Evolutionary conservation across 2,797 vertebrate genomes (phyloP).

Genomic region (Peromyscus eremicus): DNA sequence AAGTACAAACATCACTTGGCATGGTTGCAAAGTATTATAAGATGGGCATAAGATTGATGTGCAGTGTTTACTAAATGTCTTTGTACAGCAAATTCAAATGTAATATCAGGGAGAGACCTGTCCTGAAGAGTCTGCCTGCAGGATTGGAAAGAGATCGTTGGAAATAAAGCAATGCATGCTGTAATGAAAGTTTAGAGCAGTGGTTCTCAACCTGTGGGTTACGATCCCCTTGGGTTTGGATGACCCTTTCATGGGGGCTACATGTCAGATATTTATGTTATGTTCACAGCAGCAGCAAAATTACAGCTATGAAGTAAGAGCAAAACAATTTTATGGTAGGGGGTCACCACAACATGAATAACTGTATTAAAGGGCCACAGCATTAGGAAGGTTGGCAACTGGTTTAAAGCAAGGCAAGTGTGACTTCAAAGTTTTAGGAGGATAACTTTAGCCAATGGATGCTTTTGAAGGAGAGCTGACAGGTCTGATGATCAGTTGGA

Average conservation of each 20-base stretch:
- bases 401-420: neutral
- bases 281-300: no score
- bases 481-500: slow-evolving; percentile 64
- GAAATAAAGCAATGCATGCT: slow-evolving; percentile 19
- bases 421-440: slow-evolving; percentile 44
- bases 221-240: neutral
- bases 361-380: neutral
- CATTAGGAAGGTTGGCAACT: neutral
- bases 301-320: neutral
- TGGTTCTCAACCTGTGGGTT: neutral
- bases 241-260: no score
- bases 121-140: neutral
- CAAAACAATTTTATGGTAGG: neutral
- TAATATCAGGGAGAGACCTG: neutral
- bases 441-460: slow-evolving; percentile 69
- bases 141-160: neutral
- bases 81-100: slow-evolving; percentile 16
- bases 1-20: slow-evolving; percentile 50
- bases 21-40: neutral
- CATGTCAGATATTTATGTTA: neutral
- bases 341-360: no score
- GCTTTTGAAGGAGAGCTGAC: slow-evolving; percentile 63
- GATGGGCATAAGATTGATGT: neutral
- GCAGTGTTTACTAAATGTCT: slow-evolving; percentile 20
- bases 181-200: neutral